These are phyloP conservation scores for Caenorhabditis becei DNA, from an alignment of 2,888 invertebrate species.

Conservation along the genomic window DNA sequence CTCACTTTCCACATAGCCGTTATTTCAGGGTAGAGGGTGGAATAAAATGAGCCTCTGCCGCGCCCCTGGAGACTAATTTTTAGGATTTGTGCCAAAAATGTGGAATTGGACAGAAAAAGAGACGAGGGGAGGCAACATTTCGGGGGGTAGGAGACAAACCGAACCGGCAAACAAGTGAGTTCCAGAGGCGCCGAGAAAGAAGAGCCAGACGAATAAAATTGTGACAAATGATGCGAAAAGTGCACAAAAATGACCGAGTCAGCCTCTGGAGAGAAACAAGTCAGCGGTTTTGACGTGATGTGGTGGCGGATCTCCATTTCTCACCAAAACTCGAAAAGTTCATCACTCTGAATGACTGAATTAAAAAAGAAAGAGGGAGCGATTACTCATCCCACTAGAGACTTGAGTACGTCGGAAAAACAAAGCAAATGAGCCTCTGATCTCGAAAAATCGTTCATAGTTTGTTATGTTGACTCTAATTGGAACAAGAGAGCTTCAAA, in stretches of 20 bases:
- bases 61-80: slow-evolving; percentile 61
- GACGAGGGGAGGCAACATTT: slow-evolving; percentile 42
- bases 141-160: slow-evolving; percentile 26
- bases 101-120: slow-evolving; percentile 46
- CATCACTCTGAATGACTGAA: neutral
- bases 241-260: slow-evolving; percentile 12
- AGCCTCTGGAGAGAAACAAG: slow-evolving; percentile 3
- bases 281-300: neutral
- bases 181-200: slow-evolving; percentile 11
- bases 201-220: slow-evolving; percentile 35
- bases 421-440: neutral
- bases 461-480: slow-evolving; percentile 1
- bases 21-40: slow-evolving; percentile 57
- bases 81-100: slow-evolving; percentile 59
- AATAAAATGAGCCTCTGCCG: slow-evolving; percentile 54
- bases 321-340: neutral
- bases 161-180: slow-evolving; percentile 1
- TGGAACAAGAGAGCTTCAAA: neutral
- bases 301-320: neutral
- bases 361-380: neutral
- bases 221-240: slow-evolving; percentile 50
- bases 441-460: neutral
- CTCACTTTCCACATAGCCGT: slow-evolving; percentile 38
- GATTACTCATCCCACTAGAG: neutral
- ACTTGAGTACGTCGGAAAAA: neutral